These are phyloP conservation scores for Alauda arvensis DNA, from an alignment of 2,797 vertebrate genomes.

Conservation along the genomic window DNA sequence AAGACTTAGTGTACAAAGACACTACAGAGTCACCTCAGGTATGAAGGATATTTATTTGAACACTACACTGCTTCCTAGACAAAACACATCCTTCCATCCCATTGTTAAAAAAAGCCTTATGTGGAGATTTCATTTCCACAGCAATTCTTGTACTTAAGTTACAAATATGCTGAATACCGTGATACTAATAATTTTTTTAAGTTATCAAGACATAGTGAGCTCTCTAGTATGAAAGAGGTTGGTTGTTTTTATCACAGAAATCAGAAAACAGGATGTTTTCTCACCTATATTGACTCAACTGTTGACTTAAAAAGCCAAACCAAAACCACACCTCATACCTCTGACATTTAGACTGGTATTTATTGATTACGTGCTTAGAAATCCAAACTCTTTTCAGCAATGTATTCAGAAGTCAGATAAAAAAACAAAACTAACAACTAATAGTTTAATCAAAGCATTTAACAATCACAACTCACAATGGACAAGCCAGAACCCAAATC, in stretches of 20 bases:
- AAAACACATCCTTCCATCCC: not conserved
- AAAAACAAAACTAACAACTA: not conserved
- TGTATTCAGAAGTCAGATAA: not conserved
- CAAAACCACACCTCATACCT: not conserved
- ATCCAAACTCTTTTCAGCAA: slow-evolving; percentile 3
- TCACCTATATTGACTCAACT: not conserved
- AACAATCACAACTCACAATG: not conserved
- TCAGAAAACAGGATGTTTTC: not conserved
- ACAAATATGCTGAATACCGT: not conserved
- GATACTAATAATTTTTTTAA: not conserved
- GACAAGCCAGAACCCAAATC: slow-evolving; percentile 1
- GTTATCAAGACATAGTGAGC: not conserved
- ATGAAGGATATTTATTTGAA: not conserved
- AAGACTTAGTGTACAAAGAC: not conserved
- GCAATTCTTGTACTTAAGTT: not conserved
- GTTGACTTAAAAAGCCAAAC: not conserved
- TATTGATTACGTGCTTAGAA: not conserved
- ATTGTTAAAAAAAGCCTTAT: not conserved
- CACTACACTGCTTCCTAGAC: not conserved
- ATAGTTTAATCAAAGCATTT: not conserved
- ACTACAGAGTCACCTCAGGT: not conserved
- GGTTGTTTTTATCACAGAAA: not conserved
- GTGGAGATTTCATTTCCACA: not conserved
- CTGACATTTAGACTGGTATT: not conserved
- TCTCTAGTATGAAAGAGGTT: not conserved